Conservation (phyloP, 1,140 invertebrate genomes). For the Vanessa tameamea region DNA sequence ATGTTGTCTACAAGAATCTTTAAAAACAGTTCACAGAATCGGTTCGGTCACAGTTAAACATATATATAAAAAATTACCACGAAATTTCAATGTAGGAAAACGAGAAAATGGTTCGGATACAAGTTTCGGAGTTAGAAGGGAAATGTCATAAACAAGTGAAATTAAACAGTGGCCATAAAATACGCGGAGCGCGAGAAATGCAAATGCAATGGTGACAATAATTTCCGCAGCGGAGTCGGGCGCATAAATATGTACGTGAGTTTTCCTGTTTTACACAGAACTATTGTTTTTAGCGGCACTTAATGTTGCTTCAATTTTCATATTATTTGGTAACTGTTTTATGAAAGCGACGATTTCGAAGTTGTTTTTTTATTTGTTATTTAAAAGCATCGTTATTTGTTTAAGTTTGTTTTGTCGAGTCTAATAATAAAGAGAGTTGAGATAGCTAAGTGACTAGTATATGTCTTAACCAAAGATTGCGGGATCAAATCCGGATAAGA, state of each 20-base stretch:
- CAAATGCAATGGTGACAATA: conserved; percentile 47
- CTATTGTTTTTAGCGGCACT: conserved; percentile 32
- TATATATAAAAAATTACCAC: not conserved
- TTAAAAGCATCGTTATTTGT: not conserved
- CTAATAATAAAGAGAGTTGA: too few species aligned
- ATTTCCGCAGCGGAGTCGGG: conserved; percentile 42
- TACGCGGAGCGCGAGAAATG: conserved; percentile 39
- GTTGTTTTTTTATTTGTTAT: not conserved
- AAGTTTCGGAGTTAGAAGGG: conserved; percentile 20
- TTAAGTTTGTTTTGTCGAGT: too few species aligned
- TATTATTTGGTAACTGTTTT: conserved; percentile 3
- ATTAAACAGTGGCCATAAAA: conserved; percentile 44
- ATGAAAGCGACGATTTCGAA: not conserved
- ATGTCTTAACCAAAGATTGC: too few species aligned
- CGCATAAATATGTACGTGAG: conserved; percentile 43
- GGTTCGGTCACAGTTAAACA: not conserved
- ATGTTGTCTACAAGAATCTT: too few species aligned
- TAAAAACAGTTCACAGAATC: too few species aligned
- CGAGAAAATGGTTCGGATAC: conserved; percentile 7
- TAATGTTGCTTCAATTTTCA: conserved; percentile 15
- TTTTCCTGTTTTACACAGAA: conserved; percentile 35
- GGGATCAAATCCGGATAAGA: too few species aligned
- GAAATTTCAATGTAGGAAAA: conserved; percentile 5
- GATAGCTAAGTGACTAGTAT: too few species aligned
- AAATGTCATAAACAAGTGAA: conserved; percentile 39